Conservation (phyloP, 2,797 vertebrate genomes). For the Chaetodon trifasciatus region DNA sequence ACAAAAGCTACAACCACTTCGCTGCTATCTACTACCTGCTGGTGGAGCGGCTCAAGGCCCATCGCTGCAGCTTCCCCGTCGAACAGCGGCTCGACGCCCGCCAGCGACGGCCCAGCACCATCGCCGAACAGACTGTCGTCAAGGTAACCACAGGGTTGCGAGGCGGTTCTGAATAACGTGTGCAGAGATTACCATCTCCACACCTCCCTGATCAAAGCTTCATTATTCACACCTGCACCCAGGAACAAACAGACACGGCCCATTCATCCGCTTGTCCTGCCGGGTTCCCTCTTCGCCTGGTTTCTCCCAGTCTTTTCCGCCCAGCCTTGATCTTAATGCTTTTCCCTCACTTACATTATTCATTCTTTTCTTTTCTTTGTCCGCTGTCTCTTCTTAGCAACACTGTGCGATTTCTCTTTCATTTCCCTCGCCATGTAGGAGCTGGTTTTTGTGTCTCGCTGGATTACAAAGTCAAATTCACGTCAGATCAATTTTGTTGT, state of each 20-base stretch:
- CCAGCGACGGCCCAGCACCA: slow-evolving; percentile 95
- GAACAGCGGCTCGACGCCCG: slow-evolving; percentile 95
- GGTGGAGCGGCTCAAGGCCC: slow-evolving; percentile 97
- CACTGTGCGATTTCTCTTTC: slow-evolving; percentile 43
- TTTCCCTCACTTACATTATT: slow-evolving; percentile 62
- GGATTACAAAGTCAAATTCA: slow-evolving; percentile 49
- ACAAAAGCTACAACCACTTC: slow-evolving; percentile 99
- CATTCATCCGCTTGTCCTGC: slow-evolving; percentile 53
- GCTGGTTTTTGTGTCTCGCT: slow-evolving; percentile 13
- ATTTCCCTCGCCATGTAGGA: slow-evolving; percentile 30
- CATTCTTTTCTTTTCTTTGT: slow-evolving; percentile 50
- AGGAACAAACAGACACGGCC: slow-evolving; percentile 46
- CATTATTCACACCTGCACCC: slow-evolving; percentile 74
- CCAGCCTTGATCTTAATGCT: slow-evolving; percentile 63
- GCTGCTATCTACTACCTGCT: slow-evolving; percentile 98
- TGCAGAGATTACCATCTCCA: slow-evolving; percentile 49
- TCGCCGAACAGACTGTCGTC: slow-evolving; percentile 95
- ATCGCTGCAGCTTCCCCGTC: slow-evolving; percentile 97
- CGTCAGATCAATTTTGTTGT: slow-evolving; percentile 1
- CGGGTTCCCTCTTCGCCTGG: slow-evolving; percentile 45
- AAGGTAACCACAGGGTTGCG: slow-evolving; percentile 87
- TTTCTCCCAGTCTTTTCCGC: slow-evolving; percentile 26
- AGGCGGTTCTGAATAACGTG: slow-evolving; percentile 54
- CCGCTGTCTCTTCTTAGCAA: slow-evolving; percentile 34
- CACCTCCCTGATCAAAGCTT: slow-evolving; percentile 74